phyloP scores from a whole-genome alignment of 92 coral and sea anemone genomes.

The Umimayanthus kanabou region DNA sequence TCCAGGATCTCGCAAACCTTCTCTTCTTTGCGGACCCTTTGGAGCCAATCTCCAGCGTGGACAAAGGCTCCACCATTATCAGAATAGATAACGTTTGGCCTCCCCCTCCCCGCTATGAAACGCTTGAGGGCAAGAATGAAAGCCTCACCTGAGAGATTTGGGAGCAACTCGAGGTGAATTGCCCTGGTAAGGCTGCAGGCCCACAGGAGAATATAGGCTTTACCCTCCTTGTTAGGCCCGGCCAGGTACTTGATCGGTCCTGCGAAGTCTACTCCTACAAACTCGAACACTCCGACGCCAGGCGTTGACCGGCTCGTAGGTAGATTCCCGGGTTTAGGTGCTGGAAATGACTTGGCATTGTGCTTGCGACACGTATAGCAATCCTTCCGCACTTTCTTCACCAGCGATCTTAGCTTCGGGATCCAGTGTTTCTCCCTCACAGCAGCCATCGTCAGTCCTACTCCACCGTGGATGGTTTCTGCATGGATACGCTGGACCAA shows the following conservation, averaged over 20 bases:
- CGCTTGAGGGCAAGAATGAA: constrained; percentile 11
- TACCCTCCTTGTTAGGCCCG: not conserved
- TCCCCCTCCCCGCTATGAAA: constrained; percentile 18
- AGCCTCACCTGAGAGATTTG: not conserved
- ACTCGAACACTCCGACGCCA: not conserved
- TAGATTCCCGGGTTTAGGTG: not conserved
- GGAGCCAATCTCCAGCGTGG: constrained; percentile 13
- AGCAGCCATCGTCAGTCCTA: constrained; percentile 4
- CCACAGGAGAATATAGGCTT: constrained; percentile 26
- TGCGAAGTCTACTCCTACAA: not conserved
- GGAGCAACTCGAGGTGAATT: not conserved
- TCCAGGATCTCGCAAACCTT: not conserved
- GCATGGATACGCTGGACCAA: constrained; percentile 6
- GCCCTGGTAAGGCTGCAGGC: constrained; percentile 23
- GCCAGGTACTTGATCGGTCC: not conserved
- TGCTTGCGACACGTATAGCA: not conserved
- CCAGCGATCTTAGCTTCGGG: not conserved
- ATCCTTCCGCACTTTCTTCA: not conserved
- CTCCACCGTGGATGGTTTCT: not conserved
- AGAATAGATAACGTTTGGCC: constrained; percentile 1
- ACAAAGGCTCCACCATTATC: constrained; percentile 32
- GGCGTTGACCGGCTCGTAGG: not conserved
- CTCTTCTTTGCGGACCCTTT: too few relatives aligned
- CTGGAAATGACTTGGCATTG: not conserved
- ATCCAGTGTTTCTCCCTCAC: not conserved